Conservation (phyloP, 2,797 vertebrate genomes). For the Cetoscarus ocellatus region DNA sequence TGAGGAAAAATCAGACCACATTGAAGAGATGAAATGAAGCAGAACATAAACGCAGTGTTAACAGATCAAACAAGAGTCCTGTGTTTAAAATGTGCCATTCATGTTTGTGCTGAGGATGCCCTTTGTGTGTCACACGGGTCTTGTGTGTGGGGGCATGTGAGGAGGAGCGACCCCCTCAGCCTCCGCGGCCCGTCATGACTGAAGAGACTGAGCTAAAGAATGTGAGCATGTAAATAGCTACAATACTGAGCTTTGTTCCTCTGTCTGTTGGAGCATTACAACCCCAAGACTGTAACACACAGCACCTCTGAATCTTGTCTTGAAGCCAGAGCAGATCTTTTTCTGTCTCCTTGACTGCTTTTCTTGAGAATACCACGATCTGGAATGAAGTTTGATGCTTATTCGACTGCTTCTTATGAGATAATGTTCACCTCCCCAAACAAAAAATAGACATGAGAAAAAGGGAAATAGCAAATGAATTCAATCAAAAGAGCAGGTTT, state of each 20-base stretch:
- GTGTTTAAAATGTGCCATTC: background rate
- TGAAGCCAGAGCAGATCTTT: slow-evolving; percentile 12
- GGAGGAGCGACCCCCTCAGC: slow-evolving; percentile 6
- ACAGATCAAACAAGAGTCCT: background rate
- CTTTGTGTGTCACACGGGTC: slow-evolving; percentile 25
- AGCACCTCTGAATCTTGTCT: slow-evolving; percentile 28
- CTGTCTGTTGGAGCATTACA: slow-evolving; percentile 12
- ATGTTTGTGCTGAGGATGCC: background rate
- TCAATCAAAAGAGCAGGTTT: background rate
- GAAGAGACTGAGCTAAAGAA: slow-evolving; percentile 31
- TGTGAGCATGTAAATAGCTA: slow-evolving; percentile 53
- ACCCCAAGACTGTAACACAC: slow-evolving; percentile 31
- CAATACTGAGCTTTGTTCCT: slow-evolving; percentile 59
- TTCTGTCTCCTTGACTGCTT: background rate
- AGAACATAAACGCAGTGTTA: background rate
- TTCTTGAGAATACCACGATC: background rate
- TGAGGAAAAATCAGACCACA: background rate
- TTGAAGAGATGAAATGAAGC: slow-evolving; percentile 1
- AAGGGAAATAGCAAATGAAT: background rate
- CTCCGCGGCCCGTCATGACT: slow-evolving; percentile 6
- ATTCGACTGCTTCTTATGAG: slow-evolving; percentile 3
- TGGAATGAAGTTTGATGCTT: background rate
- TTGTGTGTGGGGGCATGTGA: slow-evolving; percentile 5
- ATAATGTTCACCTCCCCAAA: slow-evolving; percentile 1
- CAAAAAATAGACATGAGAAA: background rate